Conservation (phyloP, 2,113 vertebrate species). For the Procavia capensis region DNA sequence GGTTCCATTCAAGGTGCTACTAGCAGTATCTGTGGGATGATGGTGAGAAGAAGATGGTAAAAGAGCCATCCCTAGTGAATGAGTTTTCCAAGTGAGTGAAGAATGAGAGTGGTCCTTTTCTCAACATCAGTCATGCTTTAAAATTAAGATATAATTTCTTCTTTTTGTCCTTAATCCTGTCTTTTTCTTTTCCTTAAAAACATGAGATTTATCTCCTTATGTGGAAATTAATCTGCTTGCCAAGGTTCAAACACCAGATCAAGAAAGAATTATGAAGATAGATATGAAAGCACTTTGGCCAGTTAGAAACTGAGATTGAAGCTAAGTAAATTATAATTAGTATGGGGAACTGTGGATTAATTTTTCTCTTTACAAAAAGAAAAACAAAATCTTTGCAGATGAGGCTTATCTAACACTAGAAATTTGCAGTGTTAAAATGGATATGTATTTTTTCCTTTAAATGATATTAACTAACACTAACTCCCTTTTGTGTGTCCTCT, state of each 20-base stretch:
- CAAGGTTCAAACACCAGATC: slow-evolving; percentile 44
- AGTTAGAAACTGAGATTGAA: slow-evolving; percentile 65
- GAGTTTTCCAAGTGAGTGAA: not conserved
- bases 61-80: not conserved
- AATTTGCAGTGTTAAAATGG: not conserved
- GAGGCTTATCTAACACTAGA: not conserved
- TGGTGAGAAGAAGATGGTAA: not conserved
- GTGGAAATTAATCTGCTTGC: not conserved
- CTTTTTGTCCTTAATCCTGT: not conserved
- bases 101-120: not conserved
- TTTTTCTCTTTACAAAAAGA: slow-evolving; percentile 63
- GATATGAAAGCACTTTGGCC: slow-evolving; percentile 45
- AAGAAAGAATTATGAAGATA: slow-evolving; percentile 49
- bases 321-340: slow-evolving; percentile 74
- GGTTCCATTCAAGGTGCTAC: not conserved
- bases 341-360: slow-evolving; percentile 37
- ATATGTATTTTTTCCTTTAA: slow-evolving; percentile 11
- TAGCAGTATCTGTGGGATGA: not conserved
- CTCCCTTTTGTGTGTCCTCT: not conserved
- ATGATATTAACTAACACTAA: not conserved
- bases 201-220: slow-evolving; percentile 57
- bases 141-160: not conserved
- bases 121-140: not conserved
- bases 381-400: not conserved
- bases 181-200: not conserved